Percentiles rank a stretch among this genome's conserved stretches.
Evolutionary conservation across 92 coral and sea anemone species (phyloP).

Genomic region (Actinostola sp.): DNA sequence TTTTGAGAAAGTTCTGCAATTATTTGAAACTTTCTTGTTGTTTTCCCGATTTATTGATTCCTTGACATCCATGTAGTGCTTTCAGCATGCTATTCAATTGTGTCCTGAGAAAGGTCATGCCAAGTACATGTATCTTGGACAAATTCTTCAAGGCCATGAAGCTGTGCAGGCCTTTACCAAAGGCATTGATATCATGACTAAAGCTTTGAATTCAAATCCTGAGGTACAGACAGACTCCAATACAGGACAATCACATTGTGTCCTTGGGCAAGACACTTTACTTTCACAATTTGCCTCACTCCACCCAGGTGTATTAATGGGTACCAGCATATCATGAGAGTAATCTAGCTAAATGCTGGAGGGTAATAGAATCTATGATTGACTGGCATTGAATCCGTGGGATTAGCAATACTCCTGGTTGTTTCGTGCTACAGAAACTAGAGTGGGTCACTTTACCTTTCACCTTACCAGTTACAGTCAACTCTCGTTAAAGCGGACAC

Average conservation of each 20-base stretch:
- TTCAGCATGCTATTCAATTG: constrained; percentile 73
- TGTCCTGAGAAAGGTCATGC: constrained; percentile 76
- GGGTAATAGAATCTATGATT: too few species aligned
- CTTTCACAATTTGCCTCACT: neutral
- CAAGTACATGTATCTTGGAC: constrained; percentile 94
- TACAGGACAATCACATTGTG: neutral
- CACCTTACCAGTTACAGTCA: too few species aligned
- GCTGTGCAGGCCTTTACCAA: constrained; percentile 81
- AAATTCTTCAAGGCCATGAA: constrained; percentile 80
- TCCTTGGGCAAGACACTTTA: too few species aligned
- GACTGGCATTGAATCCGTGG: too few species aligned
- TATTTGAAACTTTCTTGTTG: neutral
- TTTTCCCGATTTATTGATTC: neutral
- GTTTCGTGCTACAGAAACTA: too few species aligned
- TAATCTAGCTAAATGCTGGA: too few species aligned
- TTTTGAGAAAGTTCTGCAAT: too few species aligned
- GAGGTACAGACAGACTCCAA: neutral
- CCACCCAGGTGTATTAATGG: too few species aligned
- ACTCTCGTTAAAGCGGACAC: too few species aligned
- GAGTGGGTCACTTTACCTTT: too few species aligned
- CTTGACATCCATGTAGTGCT: constrained; percentile 63
- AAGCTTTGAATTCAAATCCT: neutral
- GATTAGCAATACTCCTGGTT: too few species aligned
- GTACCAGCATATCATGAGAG: too few species aligned
- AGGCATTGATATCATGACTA: constrained; percentile 87